Evolutionary conservation across 2,797 vertebrate genomes (phyloP).

Genomic region (Enteromius viviparus): DNA sequence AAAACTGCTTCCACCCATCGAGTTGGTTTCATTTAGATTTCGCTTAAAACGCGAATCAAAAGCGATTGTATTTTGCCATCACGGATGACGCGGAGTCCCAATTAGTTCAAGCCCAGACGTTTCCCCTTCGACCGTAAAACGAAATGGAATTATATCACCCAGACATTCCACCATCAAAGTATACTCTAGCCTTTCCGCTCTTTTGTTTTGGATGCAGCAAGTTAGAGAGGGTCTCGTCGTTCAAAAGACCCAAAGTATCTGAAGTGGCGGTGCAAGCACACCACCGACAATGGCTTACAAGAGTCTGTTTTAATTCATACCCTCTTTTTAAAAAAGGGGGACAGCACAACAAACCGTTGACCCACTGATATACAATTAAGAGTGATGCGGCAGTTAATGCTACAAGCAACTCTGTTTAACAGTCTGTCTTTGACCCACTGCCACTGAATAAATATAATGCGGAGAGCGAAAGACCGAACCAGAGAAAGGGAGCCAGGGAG

Average conservation of each 20-base stretch:
- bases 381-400: slow-evolving; percentile 84
- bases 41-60: slow-evolving; percentile 5
- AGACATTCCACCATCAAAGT: slow-evolving; percentile 75
- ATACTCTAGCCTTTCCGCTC: slow-evolving; percentile 72
- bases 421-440: slow-evolving; percentile 80
- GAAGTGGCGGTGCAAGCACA: slow-evolving; percentile 79
- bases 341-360: slow-evolving; percentile 83
- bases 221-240: slow-evolving; percentile 71
- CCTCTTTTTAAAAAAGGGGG: slow-evolving; percentile 74
- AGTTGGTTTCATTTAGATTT: slow-evolving; percentile 26
- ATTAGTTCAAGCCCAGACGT: slow-evolving; percentile 67
- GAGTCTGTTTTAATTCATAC: slow-evolving; percentile 88
- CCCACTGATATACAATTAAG: slow-evolving; percentile 84
- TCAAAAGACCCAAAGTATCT: slow-evolving; percentile 71
- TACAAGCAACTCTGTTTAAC: slow-evolving; percentile 84
- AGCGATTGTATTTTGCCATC: slow-evolving; percentile 39
- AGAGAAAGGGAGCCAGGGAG: slow-evolving; percentile 74
- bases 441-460: slow-evolving; percentile 85
- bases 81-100: slow-evolving; percentile 53
- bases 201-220: slow-evolving; percentile 74
- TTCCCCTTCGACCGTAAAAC: slow-evolving; percentile 64
- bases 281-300: slow-evolving; percentile 80
- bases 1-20: slow-evolving; percentile 22
- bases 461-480: slow-evolving; percentile 72
- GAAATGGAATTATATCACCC: slow-evolving; percentile 66